These are phyloP conservation scores for Agrilus mali DNA, from an alignment of 2,888 invertebrate species.

Conservation along the genomic window DNA sequence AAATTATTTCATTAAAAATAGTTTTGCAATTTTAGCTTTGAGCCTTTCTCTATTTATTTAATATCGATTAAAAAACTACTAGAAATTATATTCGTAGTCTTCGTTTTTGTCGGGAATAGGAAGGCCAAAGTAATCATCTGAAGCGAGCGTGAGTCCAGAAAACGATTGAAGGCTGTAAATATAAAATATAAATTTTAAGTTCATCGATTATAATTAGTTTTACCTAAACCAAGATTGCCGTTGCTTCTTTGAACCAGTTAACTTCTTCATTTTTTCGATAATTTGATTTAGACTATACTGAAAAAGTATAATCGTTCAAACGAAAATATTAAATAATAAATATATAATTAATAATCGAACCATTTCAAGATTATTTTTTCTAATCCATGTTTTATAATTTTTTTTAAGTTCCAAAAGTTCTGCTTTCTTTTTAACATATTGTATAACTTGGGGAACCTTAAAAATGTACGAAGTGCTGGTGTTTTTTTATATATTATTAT, in stretches of 20 bases:
- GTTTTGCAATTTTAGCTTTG: no score
- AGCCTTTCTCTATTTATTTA: no score
- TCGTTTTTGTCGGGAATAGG: no score
- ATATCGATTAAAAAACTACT: no score
- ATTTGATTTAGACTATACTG: conserved; percentile 23
- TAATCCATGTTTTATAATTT: conserved; percentile 14
- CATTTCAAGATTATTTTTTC: conserved; percentile 18
- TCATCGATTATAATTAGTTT: not conserved
- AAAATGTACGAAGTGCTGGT: no score
- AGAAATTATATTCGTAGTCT: no score
- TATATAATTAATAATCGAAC: not conserved
- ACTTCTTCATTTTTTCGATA: conserved; percentile 23
- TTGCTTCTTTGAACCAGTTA: conserved; percentile 11
- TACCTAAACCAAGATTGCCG: conserved; percentile 14
- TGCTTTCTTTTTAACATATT: conserved; percentile 41
- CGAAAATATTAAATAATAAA: conserved; percentile 6
- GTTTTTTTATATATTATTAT: not conserved
- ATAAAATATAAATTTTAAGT: no score
- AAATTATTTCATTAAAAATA: no score
- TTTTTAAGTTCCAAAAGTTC: conserved; percentile 37
- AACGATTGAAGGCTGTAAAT: no score
- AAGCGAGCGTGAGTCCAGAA: no score
- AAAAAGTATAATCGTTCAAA: conserved; percentile 3
- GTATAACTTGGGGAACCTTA: conserved; percentile 41
- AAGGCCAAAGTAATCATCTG: no score